Percentiles rank a stretch among this genome's conserved stretches.
Conservation (phyloP, 1,140 invertebrate genomes). For the Gonatopus flavifemur region DNA sequence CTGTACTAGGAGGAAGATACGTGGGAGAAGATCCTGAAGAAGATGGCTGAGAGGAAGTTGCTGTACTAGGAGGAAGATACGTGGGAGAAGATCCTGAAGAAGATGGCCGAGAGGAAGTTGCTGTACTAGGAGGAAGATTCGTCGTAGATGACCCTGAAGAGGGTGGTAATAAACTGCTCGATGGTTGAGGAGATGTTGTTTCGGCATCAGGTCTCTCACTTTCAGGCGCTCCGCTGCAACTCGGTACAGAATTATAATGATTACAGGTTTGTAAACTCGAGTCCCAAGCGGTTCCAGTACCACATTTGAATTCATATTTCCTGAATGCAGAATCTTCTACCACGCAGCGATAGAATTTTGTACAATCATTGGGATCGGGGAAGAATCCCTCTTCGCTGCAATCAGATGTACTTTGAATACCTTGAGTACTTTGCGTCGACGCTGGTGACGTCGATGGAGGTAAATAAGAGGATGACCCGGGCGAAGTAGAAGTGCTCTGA, state of each 20-base stretch:
- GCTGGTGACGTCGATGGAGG: constrained; percentile 1
- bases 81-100: not conserved
- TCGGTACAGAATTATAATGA: not conserved
- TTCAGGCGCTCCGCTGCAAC: not conserved
- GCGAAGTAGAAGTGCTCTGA: too few species aligned
- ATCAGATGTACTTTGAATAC: too few species aligned
- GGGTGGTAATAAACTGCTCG: not conserved
- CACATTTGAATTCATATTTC: constrained; percentile 38
- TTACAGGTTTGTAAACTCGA: constrained; percentile 28
- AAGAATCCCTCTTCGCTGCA: constrained; percentile 67
- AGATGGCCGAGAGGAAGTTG: not conserved
- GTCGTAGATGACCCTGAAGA: too few species aligned
- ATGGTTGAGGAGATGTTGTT: not conserved
- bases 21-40: not conserved
- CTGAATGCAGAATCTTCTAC: constrained; percentile 49
- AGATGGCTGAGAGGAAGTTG: not conserved
- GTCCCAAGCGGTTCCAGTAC: constrained; percentile 36
- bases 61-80: not conserved
- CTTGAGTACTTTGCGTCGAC: too few species aligned
- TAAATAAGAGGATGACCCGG: constrained; percentile 34
- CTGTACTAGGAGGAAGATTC: not conserved
- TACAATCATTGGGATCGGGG: constrained; percentile 62
- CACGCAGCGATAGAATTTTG: constrained; percentile 62
- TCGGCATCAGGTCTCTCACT: not conserved
- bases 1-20: not conserved